Conservation (phyloP, 2,888 invertebrate genomes). For the Leptopterna dolabrata region DNA sequence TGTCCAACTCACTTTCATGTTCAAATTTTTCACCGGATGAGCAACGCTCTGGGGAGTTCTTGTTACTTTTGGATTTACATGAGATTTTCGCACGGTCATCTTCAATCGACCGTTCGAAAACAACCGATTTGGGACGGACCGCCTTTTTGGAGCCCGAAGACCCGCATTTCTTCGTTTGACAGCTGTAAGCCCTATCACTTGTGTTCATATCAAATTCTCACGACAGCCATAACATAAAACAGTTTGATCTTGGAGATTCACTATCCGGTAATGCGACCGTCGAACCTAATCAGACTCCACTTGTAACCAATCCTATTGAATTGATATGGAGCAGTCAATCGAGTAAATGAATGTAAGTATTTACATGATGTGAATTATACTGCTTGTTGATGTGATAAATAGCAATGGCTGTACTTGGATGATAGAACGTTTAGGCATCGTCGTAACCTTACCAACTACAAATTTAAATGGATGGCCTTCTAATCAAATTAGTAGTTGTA, state of each 20-base stretch:
- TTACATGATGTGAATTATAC: not conserved
- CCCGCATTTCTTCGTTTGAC: not conserved
- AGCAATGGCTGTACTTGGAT: no score
- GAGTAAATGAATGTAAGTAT: no score
- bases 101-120: not conserved
- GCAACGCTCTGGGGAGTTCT: not conserved
- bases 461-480: no score
- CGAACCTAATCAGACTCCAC: no score
- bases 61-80: not conserved
- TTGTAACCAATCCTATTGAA: no score
- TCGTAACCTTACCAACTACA: no score
- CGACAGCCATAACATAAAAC: not conserved
- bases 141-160: not conserved
- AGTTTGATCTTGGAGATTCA: no score
- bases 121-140: not conserved
- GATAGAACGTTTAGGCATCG: no score
- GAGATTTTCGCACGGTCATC: not conserved
- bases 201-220: not conserved
- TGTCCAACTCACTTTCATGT: not conserved
- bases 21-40: not conserved
- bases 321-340: no score
- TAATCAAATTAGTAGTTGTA: no score
- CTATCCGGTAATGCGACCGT: no score
- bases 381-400: no score
- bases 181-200: not conserved